Evolutionary conservation across 2,797 vertebrate genomes (phyloP).

Genomic region (Cossypha caffra): DNA sequence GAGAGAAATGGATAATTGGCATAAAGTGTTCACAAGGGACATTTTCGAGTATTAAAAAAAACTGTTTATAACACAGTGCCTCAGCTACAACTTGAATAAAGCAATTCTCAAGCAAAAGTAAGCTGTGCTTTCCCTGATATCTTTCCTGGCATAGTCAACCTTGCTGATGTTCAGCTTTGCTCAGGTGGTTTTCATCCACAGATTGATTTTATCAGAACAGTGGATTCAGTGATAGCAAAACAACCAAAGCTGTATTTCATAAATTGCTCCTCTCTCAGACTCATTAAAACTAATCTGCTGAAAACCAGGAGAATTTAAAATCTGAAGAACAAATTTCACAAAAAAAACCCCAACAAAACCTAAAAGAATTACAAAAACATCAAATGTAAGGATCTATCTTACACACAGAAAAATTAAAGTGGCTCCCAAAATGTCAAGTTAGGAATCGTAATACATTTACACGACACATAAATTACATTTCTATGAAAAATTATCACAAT

Average conservation of each 20-base stretch:
- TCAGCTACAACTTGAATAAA: neutral
- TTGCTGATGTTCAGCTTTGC: neutral
- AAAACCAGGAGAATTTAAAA: neutral
- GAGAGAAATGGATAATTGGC: neutral
- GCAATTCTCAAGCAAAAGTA: neutral
- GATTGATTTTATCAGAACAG: neutral
- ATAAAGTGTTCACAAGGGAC: neutral
- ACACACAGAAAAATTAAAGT: neutral
- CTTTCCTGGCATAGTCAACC: neutral
- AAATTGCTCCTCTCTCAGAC: neutral
- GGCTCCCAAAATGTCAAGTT: neutral
- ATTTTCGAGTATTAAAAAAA: neutral
- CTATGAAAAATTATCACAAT: neutral
- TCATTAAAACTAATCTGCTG: neutral
- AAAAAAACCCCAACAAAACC: fast-evolving
- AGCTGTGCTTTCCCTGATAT: neutral
- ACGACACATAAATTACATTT: neutral
- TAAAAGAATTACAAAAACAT: neutral
- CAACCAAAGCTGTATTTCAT: neutral
- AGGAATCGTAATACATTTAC: neutral
- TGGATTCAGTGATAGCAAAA: neutral
- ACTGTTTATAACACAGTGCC: fast-evolving
- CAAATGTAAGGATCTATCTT: neutral
- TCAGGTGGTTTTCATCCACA: neutral
- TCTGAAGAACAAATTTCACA: neutral